Evolutionary conservation across 2,113 vertebrate genomes (phyloP).

Genomic region (Brachyistius frenatus): DNA sequence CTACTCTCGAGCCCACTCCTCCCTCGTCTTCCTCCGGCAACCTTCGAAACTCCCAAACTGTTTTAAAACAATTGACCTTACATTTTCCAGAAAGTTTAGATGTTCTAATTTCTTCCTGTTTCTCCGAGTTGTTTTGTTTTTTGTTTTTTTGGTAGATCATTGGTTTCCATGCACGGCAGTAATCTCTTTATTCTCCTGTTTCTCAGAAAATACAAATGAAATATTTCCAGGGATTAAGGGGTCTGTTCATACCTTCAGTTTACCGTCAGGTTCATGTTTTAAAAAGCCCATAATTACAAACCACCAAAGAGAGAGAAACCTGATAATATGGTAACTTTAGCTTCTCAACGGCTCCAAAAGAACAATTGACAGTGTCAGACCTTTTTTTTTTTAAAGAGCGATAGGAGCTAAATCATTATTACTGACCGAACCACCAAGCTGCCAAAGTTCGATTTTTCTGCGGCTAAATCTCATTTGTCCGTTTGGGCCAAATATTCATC

Average conservation of each 20-base stretch:
- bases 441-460: no score
- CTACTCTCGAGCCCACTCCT: conserved; percentile 7
- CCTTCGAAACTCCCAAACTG: neutral
- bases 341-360: no score
- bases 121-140: neutral
- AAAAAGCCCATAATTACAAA: neutral
- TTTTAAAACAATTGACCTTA: conserved; percentile 13
- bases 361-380: no score
- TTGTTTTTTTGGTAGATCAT: no score
- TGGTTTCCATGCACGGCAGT: neutral
- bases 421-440: no score
- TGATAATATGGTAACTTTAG: neutral
- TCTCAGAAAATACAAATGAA: neutral
- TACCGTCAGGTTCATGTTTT: neutral
- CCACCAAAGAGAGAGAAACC: neutral
- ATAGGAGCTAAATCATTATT: no score
- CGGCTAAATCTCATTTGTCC: no score
- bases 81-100: neutral
- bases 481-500: no score
- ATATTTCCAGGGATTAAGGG: neutral
- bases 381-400: no score
- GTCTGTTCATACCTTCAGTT: neutral
- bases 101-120: conserved; percentile 2
- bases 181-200: neutral
- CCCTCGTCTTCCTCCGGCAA: neutral